Base-by-base conservation (phyloP, 2,797 vertebrate genomes). In the Gambusia yucatana region DNA sequence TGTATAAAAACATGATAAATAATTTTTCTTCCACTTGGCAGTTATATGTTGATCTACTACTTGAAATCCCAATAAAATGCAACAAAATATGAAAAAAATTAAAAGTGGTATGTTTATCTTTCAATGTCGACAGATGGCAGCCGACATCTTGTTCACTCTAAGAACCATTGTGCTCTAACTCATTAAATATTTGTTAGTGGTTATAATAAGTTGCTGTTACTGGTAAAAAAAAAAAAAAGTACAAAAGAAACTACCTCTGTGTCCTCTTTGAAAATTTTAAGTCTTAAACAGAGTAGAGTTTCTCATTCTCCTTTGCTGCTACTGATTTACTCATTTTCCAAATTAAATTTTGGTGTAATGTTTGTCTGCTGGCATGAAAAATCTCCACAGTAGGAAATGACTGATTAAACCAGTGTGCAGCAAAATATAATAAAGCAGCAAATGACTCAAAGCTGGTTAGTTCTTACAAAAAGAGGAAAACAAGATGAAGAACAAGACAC, bases 381-480 rank as follows among this genome's bases (percentile, higher is more conserved):
- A 59, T 76, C 59, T 72, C 39, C 65, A 76, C 52, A 80, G 39
- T 72, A 84, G 86, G 86, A 88, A 84, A 82, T 81, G 46, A 78
- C 77, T 76, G 73, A 83, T 76, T 76, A 82, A 69, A 83, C 72
- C 43, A 70, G 65, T 41, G 25, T 43, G 36, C 39, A 67, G 65
- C 39, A 25, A 67, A 67, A 41, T 67, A 10, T 25, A 43, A 67
- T 25, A 67, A 67, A 43, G 46, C 39, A 80, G 78, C 11, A 55
- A 67, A 78, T 13, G 13, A 57, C 20, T 72, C 72, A 57, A 50
- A 28, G 77, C 41, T 57, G 70, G 65, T 48, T 67, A 63, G 17
- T 41, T 76, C 25, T 61, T 72, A 30, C 30, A 39, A 36, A 70
- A 73, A 71, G 7, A 67, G 20, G 33, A 33, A 33, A 67, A 69